Evolutionary conservation across 2,888 invertebrate species (phyloP).

Genomic region (Blastobasis lacticolella): DNA sequence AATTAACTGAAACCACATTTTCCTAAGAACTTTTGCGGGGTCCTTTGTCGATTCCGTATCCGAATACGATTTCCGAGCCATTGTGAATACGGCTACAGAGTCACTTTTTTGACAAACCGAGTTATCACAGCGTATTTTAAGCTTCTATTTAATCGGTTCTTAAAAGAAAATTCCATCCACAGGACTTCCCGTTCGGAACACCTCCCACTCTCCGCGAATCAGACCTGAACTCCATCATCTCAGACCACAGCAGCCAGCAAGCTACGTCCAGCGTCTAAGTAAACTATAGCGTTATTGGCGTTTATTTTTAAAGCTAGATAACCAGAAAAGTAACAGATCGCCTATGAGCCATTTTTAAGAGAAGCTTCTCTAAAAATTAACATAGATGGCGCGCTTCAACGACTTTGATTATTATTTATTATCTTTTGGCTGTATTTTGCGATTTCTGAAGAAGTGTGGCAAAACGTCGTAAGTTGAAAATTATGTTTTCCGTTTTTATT

Average conservation of each 20-base stretch:
- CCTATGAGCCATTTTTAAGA: background rate
- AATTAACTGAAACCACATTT: no score
- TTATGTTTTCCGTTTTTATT: no score
- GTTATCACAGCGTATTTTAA: no score
- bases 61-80: no score
- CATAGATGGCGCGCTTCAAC: background rate
- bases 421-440: background rate
- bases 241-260: constrained; percentile 69
- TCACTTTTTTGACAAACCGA: no score
- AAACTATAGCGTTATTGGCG: background rate
- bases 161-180: constrained; percentile 17
- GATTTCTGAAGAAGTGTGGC: background rate
- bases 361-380: background rate
- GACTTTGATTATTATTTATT: background rate
- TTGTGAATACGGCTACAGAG: no score
- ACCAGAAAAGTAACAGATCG: background rate
- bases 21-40: no score
- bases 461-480: no score
- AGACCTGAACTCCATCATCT: constrained; percentile 58
- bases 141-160: background rate
- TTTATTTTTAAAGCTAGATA: background rate
- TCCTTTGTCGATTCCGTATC: no score
- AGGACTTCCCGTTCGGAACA: constrained; percentile 69
- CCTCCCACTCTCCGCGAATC: constrained; percentile 63
- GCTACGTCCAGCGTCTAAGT: constrained; percentile 65